Percentiles rank a stretch among this genome's conserved stretches.
Evolutionary conservation across 2,888 invertebrate genomes (phyloP).

Genomic region (Habrosyne pyritoides): DNA sequence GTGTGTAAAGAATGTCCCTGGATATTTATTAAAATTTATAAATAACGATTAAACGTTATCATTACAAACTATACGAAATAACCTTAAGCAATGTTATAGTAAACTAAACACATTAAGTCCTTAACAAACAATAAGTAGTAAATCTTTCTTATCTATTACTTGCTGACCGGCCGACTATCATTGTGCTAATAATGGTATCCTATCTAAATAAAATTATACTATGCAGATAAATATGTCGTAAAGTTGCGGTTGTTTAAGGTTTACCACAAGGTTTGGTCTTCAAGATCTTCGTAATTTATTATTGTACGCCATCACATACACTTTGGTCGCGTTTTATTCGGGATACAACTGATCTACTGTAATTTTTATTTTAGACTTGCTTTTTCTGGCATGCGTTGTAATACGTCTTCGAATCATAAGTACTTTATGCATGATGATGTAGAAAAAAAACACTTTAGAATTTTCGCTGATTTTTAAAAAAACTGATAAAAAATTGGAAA

Average conservation of each 20-base stretch:
- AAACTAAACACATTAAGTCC: constrained; percentile 7
- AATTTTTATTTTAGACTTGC: no score
- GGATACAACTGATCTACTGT: no score
- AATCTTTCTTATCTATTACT: constrained; percentile 11
- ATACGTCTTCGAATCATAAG: no score
- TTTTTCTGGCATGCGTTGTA: no score
- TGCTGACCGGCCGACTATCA: constrained; percentile 5
- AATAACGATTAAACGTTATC: constrained; percentile 3
- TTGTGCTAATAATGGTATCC: constrained; percentile 8
- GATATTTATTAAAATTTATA: no score
- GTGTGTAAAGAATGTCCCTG: no score
- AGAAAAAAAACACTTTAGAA: no score
- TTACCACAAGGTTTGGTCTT: background rate
- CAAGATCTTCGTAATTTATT: background rate
- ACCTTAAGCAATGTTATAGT: background rate
- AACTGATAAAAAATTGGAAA: no score
- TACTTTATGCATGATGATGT: no score
- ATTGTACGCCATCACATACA: background rate
- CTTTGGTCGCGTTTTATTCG: no score
- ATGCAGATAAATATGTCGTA: constrained; percentile 1
- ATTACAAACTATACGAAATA: constrained; percentile 7
- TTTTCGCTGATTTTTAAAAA: no score
- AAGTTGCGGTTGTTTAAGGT: background rate
- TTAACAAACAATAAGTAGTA: constrained; percentile 13
- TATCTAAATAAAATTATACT: background rate